phyloP scores from a whole-genome alignment of 2,797 vertebrate genomes.

The Danionella dracula region DNA sequence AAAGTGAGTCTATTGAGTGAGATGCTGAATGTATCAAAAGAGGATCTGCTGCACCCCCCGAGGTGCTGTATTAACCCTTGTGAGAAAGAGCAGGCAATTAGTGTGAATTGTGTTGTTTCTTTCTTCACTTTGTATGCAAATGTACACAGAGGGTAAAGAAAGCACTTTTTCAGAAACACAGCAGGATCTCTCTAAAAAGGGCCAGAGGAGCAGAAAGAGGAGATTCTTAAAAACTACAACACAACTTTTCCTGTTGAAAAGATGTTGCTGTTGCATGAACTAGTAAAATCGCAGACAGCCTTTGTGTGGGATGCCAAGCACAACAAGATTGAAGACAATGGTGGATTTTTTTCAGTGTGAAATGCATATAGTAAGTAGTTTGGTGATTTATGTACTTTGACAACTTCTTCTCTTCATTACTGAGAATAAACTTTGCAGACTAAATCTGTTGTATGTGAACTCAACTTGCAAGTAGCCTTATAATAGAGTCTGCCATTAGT shows the following conservation, averaged over 20 bases:
- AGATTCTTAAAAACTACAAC: slow-evolving; percentile 45
- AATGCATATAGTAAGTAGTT: background rate
- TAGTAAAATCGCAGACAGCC: slow-evolving; percentile 45
- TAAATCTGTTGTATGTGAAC: no score
- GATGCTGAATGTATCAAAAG: slow-evolving; percentile 62
- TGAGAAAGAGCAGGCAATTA: slow-evolving; percentile 74
- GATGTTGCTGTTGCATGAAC: slow-evolving; percentile 48
- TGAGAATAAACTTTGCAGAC: no score
- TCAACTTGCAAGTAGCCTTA: no score
- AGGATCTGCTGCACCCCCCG: slow-evolving; percentile 65
- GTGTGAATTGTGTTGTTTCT: slow-evolving; percentile 76
- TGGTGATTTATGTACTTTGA: background rate
- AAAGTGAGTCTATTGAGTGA: slow-evolving; percentile 64
- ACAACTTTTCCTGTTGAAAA: slow-evolving; percentile 52
- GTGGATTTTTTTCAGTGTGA: background rate
- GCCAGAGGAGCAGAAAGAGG: slow-evolving; percentile 55
- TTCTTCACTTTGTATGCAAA: slow-evolving; percentile 80
- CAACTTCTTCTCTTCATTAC: no score
- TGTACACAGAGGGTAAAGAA: slow-evolving; percentile 68
- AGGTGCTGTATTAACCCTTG: slow-evolving; percentile 72
- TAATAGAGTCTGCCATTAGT: no score
- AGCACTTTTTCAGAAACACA: slow-evolving; percentile 68
- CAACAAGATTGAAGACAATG: slow-evolving; percentile 1
- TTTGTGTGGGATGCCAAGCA: slow-evolving; percentile 41
- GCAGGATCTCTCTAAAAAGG: slow-evolving; percentile 58